These are phyloP conservation scores for Cyclura pinguis DNA, from an alignment of 2,797 vertebrate genomes.

Conservation along the genomic window DNA sequence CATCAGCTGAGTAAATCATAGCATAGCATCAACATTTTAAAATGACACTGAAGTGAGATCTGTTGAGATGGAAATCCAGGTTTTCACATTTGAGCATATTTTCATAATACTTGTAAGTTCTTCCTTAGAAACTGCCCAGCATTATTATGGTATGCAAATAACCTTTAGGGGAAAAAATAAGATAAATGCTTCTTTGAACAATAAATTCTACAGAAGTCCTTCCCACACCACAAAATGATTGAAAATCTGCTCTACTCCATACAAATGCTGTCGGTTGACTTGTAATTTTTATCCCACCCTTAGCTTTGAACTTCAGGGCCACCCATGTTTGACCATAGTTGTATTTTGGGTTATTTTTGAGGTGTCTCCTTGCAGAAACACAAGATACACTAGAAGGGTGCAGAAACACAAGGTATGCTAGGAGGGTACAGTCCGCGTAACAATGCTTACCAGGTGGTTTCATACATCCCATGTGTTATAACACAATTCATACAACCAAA, in stretches of 20 bases:
- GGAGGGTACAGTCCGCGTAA: not conserved
- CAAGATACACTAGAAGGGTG: not conserved
- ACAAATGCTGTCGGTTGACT: not conserved
- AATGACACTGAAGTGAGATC: constrained; percentile 10
- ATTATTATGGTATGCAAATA: not conserved
- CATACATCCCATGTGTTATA: not conserved
- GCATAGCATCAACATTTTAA: not conserved
- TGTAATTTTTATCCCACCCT: not conserved
- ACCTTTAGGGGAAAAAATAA: not conserved
- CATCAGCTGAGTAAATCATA: constrained; percentile 6
- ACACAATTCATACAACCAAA: not conserved
- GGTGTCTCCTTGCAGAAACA: not conserved
- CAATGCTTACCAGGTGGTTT: too few species aligned
- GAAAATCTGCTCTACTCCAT: not conserved
- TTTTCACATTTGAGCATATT: constrained; percentile 15
- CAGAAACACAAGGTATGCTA: not conserved
- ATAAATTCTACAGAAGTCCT: constrained; percentile 18
- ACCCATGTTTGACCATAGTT: not conserved
- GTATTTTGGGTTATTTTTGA: not conserved
- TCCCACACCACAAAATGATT: not conserved
- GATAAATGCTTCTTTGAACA: not conserved
- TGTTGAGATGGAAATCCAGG: constrained; percentile 11
- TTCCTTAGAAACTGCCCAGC: not conserved
- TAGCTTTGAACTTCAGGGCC: not conserved
- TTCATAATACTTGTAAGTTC: not conserved